phyloP scores from a whole-genome alignment of 2,113 vertebrate species.

The Sander vitreus region DNA sequence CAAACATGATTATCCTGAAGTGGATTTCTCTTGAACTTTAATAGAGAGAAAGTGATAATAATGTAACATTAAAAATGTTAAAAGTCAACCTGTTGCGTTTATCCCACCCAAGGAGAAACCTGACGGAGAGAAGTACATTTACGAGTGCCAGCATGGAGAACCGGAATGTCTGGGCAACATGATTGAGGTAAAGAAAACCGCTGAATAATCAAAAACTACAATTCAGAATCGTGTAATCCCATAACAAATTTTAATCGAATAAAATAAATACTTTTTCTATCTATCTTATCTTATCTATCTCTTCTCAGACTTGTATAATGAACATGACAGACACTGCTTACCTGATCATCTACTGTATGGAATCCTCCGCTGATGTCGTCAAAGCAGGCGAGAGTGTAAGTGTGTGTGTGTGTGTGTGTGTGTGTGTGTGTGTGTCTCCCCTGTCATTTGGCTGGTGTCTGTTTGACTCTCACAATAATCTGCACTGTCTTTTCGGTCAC shows the following conservation, averaged over 20 bases:
- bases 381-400: conserved; percentile 83
- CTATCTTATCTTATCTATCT: too few species aligned
- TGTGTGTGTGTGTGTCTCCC: neutral
- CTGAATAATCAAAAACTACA: conserved; percentile 3
- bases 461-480: neutral
- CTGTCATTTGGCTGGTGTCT: neutral
- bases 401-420: neutral
- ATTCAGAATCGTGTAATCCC: neutral
- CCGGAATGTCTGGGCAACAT: conserved; percentile 93
- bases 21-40: neutral
- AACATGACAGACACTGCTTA: conserved; percentile 67
- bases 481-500: neutral
- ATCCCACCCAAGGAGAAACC: conserved; percentile 84
- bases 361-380: conserved; percentile 83
- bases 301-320: conserved; percentile 87
- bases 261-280: neutral
- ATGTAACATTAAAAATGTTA: neutral
- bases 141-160: conserved; percentile 91
- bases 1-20: neutral
- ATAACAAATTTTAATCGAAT: neutral
- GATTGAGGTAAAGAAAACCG: conserved; percentile 87
- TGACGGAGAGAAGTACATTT: conserved; percentile 81
- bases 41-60: neutral
- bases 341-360: conserved; percentile 88
- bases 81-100: neutral